phyloP scores from a whole-genome alignment of 2,113 vertebrate species.

The Mionectes macconnelli region DNA sequence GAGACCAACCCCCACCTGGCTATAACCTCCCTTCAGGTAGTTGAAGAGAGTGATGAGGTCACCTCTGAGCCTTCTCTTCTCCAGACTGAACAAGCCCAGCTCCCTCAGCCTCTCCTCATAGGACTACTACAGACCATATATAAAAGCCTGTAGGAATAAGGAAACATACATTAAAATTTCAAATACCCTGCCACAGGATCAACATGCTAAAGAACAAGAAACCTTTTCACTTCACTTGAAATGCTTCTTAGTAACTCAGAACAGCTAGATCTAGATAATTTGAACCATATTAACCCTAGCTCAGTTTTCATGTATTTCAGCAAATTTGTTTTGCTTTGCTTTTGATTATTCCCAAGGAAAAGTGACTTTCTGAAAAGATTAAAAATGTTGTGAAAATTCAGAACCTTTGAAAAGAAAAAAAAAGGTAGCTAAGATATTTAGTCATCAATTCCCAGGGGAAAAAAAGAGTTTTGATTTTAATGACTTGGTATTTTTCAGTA shows the following conservation, averaged over 20 bases:
- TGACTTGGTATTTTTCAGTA: neutral
- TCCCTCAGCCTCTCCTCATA: no score
- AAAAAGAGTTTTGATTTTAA: neutral
- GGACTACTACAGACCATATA: accelerated
- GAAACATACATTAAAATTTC: neutral
- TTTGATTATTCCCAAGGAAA: neutral
- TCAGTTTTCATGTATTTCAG: neutral
- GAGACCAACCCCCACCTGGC: no score
- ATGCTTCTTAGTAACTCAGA: neutral
- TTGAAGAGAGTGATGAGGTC: no score
- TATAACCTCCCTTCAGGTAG: no score
- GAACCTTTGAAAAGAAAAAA: neutral
- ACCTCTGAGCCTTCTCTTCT: no score
- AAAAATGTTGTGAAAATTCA: neutral
- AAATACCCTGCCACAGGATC: neutral
- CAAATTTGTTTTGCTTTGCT: neutral
- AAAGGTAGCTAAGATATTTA: neutral
- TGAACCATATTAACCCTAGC: neutral
- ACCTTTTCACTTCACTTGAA: neutral
- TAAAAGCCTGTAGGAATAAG: neutral
- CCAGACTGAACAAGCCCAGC: no score
- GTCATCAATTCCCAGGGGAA: neutral
- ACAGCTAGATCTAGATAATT: neutral
- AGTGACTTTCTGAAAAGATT: neutral
- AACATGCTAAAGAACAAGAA: neutral